Evolutionary conservation across 2,888 invertebrate genomes (phyloP).

Genomic region (Drosophila demipolita): DNA sequence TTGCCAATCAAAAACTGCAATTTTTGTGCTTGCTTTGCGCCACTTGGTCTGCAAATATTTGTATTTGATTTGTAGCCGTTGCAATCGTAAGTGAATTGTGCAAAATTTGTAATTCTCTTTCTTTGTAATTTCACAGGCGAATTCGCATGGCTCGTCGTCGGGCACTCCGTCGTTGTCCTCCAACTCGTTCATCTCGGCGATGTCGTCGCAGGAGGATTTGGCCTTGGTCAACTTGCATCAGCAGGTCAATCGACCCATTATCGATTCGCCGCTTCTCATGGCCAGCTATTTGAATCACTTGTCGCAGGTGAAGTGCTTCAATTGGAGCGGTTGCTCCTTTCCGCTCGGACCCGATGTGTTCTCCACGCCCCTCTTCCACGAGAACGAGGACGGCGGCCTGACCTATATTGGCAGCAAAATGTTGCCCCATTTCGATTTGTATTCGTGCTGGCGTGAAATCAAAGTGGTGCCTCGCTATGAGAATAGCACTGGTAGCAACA

Average conservation of each 20-base stretch:
- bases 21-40: constrained; percentile 41
- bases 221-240: constrained; percentile 96
- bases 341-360: constrained; percentile 91
- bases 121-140: constrained; percentile 82
- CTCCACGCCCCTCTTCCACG: constrained; percentile 92
- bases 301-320: constrained; percentile 90
- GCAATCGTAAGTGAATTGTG: background rate
- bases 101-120: background rate
- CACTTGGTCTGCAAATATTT: constrained; percentile 36
- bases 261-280: constrained; percentile 97
- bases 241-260: constrained; percentile 96
- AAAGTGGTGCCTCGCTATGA: constrained; percentile 84
- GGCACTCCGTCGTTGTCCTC: constrained; percentile 93
- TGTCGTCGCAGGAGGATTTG: constrained; percentile 96
- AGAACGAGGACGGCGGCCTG: constrained; percentile 90
- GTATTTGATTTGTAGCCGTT: constrained; percentile 45
- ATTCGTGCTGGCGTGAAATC: constrained; percentile 85
- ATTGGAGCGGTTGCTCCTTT: constrained; percentile 91
- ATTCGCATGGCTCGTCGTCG: constrained; percentile 87
- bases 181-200: constrained; percentile 94
- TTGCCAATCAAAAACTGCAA: background rate
- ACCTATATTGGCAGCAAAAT: constrained; percentile 91
- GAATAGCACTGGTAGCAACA: constrained; percentile 82
- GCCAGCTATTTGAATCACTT: constrained; percentile 96
- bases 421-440: constrained; percentile 89